Evolutionary conservation across 2,113 vertebrate genomes (phyloP).

Genomic region (Rhipidura dahli): DNA sequence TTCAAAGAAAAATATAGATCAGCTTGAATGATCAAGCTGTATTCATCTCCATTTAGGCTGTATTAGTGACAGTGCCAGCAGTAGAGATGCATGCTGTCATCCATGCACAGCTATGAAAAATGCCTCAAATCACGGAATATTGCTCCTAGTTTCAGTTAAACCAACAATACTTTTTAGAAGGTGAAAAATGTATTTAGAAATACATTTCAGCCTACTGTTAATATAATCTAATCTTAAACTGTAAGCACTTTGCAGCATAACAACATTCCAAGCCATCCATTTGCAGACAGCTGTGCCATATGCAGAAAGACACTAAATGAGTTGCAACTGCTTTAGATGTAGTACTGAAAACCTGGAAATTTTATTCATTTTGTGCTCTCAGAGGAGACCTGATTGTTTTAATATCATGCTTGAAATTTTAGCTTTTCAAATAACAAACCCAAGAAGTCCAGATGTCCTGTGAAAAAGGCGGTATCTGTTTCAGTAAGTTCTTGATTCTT

Average conservation of each 20-base stretch:
- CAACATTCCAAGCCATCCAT: neutral
- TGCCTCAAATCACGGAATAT: conserved; percentile 41
- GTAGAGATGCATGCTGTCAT: neutral
- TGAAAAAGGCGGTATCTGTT: neutral
- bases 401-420: neutral
- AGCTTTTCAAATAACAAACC: neutral
- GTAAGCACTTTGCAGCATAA: neutral
- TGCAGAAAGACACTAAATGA: neutral
- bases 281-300: neutral
- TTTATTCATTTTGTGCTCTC: neutral
- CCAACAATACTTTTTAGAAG: conserved; percentile 8
- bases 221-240: neutral
- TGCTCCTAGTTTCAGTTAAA: conserved; percentile 37
- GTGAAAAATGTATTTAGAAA: neutral
- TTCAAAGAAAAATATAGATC: conserved; percentile 35
- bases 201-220: neutral
- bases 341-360: neutral
- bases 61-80: conserved; percentile 31
- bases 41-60: conserved; percentile 20
- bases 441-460: neutral
- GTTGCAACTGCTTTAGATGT: neutral
- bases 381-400: neutral
- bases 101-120: conserved; percentile 40
- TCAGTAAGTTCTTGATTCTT: neutral
- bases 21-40: conserved; percentile 10